These are phyloP conservation scores for Axinella damicornis DNA, from an alignment of 37 sponge, comb jelly and placozoan species.

Conservation along the genomic window DNA sequence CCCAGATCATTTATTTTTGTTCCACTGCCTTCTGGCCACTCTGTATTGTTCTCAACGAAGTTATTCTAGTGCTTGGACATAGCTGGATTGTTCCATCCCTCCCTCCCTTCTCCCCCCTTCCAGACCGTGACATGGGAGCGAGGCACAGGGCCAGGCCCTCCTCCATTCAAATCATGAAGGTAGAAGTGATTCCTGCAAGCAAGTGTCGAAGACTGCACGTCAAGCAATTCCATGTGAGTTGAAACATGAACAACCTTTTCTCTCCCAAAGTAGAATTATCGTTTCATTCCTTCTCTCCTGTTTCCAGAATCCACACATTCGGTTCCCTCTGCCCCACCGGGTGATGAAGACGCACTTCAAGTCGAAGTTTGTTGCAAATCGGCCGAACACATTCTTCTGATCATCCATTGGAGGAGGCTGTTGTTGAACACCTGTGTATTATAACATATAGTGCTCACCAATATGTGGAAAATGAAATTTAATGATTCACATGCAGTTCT, in stretches of 20 bases:
- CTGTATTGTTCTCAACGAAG: too few species aligned
- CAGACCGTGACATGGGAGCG: conserved; percentile 99
- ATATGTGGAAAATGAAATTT: too few species aligned
- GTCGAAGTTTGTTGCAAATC: conserved; percentile 81
- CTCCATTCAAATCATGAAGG: conserved; percentile 94
- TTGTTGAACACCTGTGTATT: too few species aligned
- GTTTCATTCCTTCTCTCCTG: not conserved
- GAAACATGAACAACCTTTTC: too few species aligned
- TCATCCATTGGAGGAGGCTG: too few species aligned
- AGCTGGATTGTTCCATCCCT: too few species aligned
- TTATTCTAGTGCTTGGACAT: too few species aligned
- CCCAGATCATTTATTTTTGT: too few species aligned
- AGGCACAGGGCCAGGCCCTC: conserved; percentile 90
- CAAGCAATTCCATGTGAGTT: conserved; percentile 89
- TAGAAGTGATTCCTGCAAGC: conserved; percentile 77
- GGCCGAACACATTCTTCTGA: conserved; percentile 90
- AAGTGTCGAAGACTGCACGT: conserved; percentile 87
- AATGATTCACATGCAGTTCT: too few species aligned
- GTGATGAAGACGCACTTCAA: conserved; percentile 82
- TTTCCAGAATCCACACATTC: conserved; percentile 84
- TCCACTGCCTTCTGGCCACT: too few species aligned
- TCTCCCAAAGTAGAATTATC: not conserved
- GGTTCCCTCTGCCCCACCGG: conserved; percentile 97
- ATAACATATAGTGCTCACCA: too few species aligned
- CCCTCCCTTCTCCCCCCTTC: not conserved